These are phyloP conservation scores for Catostylus mosaicus DNA, from an alignment of 30 jellyfish, hydroid and myxozoan genomes.

Conservation along the genomic window DNA sequence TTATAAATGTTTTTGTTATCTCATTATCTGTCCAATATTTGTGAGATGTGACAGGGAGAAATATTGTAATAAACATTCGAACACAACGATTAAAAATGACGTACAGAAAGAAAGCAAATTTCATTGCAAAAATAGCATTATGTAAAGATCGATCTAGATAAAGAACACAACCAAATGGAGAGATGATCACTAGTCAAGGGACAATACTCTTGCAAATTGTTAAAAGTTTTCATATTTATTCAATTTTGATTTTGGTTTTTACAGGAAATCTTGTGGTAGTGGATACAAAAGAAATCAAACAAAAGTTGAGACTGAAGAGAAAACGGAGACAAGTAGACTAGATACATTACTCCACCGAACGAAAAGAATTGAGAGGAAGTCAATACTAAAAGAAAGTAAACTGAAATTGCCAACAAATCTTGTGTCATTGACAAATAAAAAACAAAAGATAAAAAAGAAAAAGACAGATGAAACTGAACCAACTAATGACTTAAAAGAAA, in stretches of 20 bases:
- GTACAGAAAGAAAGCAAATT: too few relatives aligned
- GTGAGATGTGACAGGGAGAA: background rate
- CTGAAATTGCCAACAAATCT: constrained; percentile 16
- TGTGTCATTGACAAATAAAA: background rate
- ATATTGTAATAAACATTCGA: background rate
- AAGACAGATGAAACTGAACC: background rate
- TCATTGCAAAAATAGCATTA: too few relatives aligned
- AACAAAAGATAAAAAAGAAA: background rate
- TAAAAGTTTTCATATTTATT: background rate
- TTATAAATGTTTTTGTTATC: background rate
- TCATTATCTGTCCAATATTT: background rate
- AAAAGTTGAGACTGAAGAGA: background rate
- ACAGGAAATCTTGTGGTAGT: background rate
- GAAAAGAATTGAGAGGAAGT: constrained; percentile 12
- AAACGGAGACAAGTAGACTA: too few relatives aligned
- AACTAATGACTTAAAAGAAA: background rate
- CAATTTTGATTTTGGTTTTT: background rate
- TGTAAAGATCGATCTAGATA: too few relatives aligned
- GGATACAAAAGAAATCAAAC: background rate
- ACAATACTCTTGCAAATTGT: too few relatives aligned
- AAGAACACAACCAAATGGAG: too few relatives aligned
- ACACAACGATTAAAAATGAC: background rate
- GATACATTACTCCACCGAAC: constrained; percentile 18
- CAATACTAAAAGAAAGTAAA: constrained; percentile 49
- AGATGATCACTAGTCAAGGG: too few relatives aligned